Evolutionary conservation across 2,888 invertebrate species (phyloP), one percentile per base, ranked within the genome.

Genomic region (Phlogophora meticulosa): DNA sequence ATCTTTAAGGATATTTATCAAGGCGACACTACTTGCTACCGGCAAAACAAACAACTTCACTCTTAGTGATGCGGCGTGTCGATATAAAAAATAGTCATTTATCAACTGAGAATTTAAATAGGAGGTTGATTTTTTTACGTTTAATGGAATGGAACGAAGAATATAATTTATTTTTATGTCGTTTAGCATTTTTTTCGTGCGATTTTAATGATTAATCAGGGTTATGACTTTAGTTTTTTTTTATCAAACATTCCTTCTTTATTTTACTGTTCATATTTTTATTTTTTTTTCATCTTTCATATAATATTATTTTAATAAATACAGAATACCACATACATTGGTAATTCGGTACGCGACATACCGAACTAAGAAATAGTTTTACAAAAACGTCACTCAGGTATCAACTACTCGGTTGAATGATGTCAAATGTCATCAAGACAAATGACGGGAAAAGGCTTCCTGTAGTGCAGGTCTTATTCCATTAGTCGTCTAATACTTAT

Each of bases 1-100:
- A 95, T 95, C 94, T 95, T 91, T 93, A 90, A 92, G 94, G 94
- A 92, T 94, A 95, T 95, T 95, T 95, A 95, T 95, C 95, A 95
- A 93, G 84, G 90, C 91, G 95, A 95, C 94, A 93, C 92, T 92
- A 91, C 92, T 92, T 90, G 95, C 95, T 95, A 95, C 95, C 92
- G 95, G 93, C 92, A 92, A 93, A 94, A 93, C 90, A 91, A 93
- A 93, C 93, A 93, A 93, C 92, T 91, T 91, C 85, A 92, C 91
- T 91, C 85, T 88, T 94, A 92, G 93, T 89, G 92, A 88, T 83
- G 93, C 73, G 77, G 68, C 53, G 73, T 81, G 81, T 89, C 85
- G 87, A 88, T 90, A 83, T 64, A 82, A 77, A 80, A 78, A 66
- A 72, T 67, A 69, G 64, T 83, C 72, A 75, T 82, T 82, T 83